Evolutionary conservation across 1,140 invertebrate genomes (phyloP).

Genomic region (Harpegnathos saltator): DNA sequence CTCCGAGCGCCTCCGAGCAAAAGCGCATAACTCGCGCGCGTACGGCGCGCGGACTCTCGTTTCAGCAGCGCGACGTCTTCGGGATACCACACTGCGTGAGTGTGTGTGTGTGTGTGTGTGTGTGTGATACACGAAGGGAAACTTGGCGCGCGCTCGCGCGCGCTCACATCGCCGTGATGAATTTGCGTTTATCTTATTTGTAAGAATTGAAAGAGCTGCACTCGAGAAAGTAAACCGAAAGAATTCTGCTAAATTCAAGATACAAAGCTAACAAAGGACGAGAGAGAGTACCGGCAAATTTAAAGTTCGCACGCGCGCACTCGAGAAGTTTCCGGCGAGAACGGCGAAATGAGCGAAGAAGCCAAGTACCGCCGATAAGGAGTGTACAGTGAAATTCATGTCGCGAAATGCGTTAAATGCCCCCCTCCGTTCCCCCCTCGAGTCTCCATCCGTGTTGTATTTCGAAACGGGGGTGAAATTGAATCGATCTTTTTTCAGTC

Average conservation of each 20-base stretch:
- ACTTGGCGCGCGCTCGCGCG: too few species aligned
- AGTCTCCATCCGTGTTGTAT: too few species aligned
- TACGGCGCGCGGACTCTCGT: background rate
- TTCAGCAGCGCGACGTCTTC: background rate
- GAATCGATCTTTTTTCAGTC: too few species aligned
- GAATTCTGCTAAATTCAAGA: background rate
- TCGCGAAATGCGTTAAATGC: too few species aligned
- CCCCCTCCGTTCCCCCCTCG: too few species aligned
- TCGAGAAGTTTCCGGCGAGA: too few species aligned
- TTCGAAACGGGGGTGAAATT: too few species aligned
- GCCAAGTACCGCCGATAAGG: too few species aligned
- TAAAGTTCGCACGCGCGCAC: too few species aligned
- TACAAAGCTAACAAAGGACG: background rate
- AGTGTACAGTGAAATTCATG: too few species aligned
- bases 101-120: background rate
- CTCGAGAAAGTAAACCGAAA: background rate
- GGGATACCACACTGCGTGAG: background rate
- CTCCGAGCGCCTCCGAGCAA: background rate
- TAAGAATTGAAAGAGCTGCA: background rate
- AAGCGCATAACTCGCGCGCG: slow-evolving; percentile 11
- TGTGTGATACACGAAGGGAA: too few species aligned
- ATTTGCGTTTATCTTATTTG: background rate
- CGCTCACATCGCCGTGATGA: background rate
- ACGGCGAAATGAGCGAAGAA: too few species aligned
- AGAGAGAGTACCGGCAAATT: background rate